Percentiles rank a stretch among this genome's conserved stretches.
phyloP scores from a whole-genome alignment of 2,113 vertebrate species.

The Hemicordylus capensis region DNA sequence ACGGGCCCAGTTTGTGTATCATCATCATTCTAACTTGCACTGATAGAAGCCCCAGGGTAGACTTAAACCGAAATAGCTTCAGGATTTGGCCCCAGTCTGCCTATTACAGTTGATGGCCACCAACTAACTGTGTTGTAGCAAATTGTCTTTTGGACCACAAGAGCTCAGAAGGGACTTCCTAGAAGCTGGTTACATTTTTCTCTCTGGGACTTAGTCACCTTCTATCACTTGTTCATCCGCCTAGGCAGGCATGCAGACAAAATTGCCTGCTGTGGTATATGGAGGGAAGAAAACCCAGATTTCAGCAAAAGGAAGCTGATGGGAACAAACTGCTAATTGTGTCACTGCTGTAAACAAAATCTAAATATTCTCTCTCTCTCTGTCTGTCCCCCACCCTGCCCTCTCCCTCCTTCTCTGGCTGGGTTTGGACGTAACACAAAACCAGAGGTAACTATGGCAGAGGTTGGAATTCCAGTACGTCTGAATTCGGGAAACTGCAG shows the following conservation, averaged over 20 bases:
- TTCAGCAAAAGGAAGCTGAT: background rate
- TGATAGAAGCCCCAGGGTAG: background rate
- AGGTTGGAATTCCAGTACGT: too few relatives aligned
- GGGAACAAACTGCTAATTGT: background rate
- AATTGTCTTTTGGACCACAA: background rate
- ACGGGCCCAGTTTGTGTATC: background rate
- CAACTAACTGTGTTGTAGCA: constrained; percentile 11
- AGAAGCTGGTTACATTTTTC: background rate
- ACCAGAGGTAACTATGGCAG: too few relatives aligned
- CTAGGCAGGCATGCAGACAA: rapidly evolving
- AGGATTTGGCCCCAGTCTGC: constrained; percentile 4
- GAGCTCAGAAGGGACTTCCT: constrained; percentile 2
- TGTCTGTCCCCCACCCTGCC: too few relatives aligned
- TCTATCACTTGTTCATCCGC: background rate
- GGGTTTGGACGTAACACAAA: too few relatives aligned
- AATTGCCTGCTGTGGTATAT: background rate
- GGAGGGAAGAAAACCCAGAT: background rate
- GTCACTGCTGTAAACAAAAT: background rate
- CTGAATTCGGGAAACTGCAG: too few relatives aligned
- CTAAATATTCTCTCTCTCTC: too few relatives aligned
- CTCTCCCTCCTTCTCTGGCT: too few relatives aligned
- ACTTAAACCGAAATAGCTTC: background rate
- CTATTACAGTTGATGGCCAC: background rate
- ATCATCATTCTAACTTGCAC: background rate
- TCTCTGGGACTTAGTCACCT: background rate